phyloP scores from a whole-genome alignment of 2,797 vertebrate species.

The Lacerta agilis region DNA sequence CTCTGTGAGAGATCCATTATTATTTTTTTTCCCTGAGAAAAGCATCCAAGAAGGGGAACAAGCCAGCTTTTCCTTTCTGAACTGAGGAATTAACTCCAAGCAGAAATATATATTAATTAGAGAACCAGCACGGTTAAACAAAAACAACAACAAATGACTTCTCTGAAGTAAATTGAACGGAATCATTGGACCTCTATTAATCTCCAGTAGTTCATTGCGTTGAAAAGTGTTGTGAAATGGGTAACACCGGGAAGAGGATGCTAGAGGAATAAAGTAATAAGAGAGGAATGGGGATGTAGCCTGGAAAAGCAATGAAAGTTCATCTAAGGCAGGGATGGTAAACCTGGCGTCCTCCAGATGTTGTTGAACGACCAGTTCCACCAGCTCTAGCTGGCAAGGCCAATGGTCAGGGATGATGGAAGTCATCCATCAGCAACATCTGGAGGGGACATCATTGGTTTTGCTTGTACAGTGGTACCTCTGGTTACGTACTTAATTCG shows the following conservation, averaged over 20 bases:
- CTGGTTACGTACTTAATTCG: too few relatives aligned
- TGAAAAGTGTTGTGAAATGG: background rate
- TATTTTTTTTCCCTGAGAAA: slow-evolving; percentile 5
- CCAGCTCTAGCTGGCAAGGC: too few relatives aligned
- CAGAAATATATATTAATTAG: background rate
- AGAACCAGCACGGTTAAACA: background rate
- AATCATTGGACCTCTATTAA: background rate
- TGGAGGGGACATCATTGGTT: too few relatives aligned
- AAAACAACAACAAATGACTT: background rate
- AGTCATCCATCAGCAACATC: too few relatives aligned
- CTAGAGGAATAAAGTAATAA: background rate
- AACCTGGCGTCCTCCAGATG: too few relatives aligned
- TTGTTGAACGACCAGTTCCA: too few relatives aligned
- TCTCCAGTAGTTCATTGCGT: background rate
- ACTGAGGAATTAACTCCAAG: background rate
- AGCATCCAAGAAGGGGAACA: background rate
- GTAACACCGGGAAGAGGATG: background rate
- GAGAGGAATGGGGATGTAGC: background rate
- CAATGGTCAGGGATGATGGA: too few relatives aligned
- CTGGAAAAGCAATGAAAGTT: background rate
- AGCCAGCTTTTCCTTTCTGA: background rate
- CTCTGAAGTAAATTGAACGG: background rate
- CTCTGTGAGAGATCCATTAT: slow-evolving; percentile 2
- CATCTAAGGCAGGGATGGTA: background rate
- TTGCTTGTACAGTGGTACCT: too few relatives aligned